Conservation (phyloP, 2,797 vertebrate species). For the Taeniopygia guttata region DNA sequence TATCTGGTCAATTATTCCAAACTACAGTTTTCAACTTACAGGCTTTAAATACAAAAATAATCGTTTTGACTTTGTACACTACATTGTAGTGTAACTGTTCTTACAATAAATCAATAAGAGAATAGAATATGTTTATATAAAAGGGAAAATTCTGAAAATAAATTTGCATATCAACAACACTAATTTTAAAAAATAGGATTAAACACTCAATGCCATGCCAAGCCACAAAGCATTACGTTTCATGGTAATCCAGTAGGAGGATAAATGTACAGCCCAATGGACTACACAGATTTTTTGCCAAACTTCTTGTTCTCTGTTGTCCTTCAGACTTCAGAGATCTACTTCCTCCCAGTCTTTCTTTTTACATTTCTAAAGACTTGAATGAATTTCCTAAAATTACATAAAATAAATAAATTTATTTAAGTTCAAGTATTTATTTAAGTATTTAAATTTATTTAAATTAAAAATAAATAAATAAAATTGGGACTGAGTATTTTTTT, state of each 20-base stretch:
- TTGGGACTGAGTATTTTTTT: not conserved
- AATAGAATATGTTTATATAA: not conserved
- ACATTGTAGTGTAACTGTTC: not conserved
- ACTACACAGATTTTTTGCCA: not conserved
- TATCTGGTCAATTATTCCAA: not conserved
- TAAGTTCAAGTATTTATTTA: no score
- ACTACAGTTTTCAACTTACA: not conserved
- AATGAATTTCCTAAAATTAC: not conserved
- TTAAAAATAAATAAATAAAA: not conserved
- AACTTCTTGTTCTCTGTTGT: not conserved
- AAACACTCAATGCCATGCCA: not conserved
- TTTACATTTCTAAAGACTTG: not conserved
- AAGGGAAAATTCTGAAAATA: not conserved
- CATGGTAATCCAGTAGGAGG: not conserved
- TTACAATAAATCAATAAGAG: not conserved
- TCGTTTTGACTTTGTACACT: not conserved
- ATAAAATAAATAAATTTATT: not conserved
- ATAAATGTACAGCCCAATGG: not conserved
- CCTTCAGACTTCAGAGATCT: not conserved
- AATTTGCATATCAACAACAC: not conserved
- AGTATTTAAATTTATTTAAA: no score
- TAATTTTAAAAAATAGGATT: not conserved
- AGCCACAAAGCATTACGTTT: not conserved
- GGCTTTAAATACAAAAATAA: not conserved
- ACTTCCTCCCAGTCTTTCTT: not conserved